Percentiles rank a stretch among this genome's conserved stretches.
These are phyloP conservation scores for Himalopsyche tibetana DNA, from an alignment of 2,888 invertebrate species.

Conservation along the genomic window DNA sequence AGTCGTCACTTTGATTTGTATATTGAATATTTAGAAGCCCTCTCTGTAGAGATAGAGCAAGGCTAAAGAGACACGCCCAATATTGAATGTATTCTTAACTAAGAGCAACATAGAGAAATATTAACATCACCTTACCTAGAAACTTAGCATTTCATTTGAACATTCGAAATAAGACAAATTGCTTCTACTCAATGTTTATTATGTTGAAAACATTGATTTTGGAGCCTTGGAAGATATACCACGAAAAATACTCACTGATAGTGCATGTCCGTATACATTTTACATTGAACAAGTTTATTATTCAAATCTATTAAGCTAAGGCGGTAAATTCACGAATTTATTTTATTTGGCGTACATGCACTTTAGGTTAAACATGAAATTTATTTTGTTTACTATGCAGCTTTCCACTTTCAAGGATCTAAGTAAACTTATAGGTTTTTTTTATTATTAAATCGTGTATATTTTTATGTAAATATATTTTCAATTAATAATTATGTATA, in stretches of 20 bases:
- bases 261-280: constrained; percentile 8
- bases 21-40: not conserved
- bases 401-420: constrained; percentile 3
- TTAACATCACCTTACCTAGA: not conserved
- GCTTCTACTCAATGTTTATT: constrained; percentile 16
- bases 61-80: constrained; percentile 12
- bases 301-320: too few relatives aligned
- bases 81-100: not conserved
- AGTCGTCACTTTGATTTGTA: not conserved
- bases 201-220: constrained; percentile 31
- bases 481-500: too few relatives aligned
- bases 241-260: not conserved
- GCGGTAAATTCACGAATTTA: too few relatives aligned
- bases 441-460: too few relatives aligned
- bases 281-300: too few relatives aligned
- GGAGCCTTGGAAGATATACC: constrained; percentile 20
- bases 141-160: not conserved
- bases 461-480: too few relatives aligned
- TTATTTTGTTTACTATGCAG: not conserved
- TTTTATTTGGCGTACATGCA: not conserved
- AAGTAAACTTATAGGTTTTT: too few relatives aligned
- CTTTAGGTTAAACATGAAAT: not conserved
- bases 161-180: constrained; percentile 32
- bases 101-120: not conserved
- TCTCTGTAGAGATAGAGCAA: constrained; percentile 3